Evolutionary conservation across 2,113 vertebrate species (phyloP).

Genomic region (Rhinopomastus cyanomelas): DNA sequence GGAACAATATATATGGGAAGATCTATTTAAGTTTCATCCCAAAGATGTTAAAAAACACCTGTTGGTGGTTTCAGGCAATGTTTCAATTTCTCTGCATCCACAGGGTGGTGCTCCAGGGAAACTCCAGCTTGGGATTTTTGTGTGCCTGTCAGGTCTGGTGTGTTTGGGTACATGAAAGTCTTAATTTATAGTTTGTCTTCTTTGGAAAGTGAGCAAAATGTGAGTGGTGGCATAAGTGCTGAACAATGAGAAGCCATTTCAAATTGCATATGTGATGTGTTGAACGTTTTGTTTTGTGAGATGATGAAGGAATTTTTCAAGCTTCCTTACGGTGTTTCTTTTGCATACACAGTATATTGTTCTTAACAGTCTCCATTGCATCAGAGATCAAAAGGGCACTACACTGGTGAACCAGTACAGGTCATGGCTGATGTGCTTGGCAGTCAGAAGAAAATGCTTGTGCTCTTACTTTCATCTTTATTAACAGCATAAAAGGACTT

Average conservation of each 20-base stretch:
- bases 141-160: not conserved
- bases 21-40: not conserved
- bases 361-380: not conserved
- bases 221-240: not conserved
- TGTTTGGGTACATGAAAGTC: not conserved
- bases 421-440: not conserved
- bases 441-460: not conserved
- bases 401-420: not conserved
- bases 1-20: not conserved
- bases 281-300: not conserved
- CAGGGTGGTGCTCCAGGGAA: constrained; percentile 63
- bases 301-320: not conserved
- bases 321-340: not conserved
- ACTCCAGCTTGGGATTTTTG: not conserved
- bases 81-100: constrained; percentile 7
- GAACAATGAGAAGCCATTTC: not conserved
- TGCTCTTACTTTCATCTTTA: constrained; percentile 15
- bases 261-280: not conserved
- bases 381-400: not conserved
- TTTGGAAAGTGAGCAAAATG: not conserved
- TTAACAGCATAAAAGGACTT: not conserved
- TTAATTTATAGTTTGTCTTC: not conserved
- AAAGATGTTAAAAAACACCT: not conserved
- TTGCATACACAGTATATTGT: not conserved
- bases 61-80: not conserved